These are phyloP conservation scores for Trisateles emortualis DNA, from an alignment of 2,888 invertebrate species.

Conservation along the genomic window DNA sequence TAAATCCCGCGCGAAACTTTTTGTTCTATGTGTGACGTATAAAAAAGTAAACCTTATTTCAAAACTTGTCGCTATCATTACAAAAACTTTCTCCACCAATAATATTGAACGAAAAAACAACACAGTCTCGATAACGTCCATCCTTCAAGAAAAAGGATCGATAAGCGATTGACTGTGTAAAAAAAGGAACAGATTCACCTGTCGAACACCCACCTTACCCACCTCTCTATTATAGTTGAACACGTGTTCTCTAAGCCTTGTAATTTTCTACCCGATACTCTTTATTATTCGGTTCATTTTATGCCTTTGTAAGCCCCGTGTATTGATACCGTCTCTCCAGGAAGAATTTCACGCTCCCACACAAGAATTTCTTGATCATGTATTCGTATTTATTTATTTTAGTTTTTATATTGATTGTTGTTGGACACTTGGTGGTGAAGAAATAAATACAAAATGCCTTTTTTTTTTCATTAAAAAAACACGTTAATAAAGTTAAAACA, in stretches of 20 bases:
- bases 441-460: background rate
- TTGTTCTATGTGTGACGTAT: too few relatives aligned
- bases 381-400: slow-evolving; percentile 8
- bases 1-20: too few relatives aligned
- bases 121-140: slow-evolving; percentile 14
- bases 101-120: slow-evolving; percentile 5
- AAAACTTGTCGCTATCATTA: background rate
- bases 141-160: slow-evolving; percentile 34
- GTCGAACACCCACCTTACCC: slow-evolving; percentile 35
- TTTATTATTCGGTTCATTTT: slow-evolving; percentile 57
- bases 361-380: slow-evolving; percentile 25
- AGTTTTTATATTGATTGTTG: slow-evolving; percentile 5
- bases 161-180: slow-evolving; percentile 38
- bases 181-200: slow-evolving; percentile 39
- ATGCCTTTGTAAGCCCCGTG: slow-evolving; percentile 48
- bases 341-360: slow-evolving; percentile 34
- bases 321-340: slow-evolving; percentile 45
- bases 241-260: slow-evolving; percentile 55
- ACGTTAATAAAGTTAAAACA: too few relatives aligned
- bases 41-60: too few relatives aligned
- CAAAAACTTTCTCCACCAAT: slow-evolving; percentile 1
- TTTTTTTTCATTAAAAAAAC: too few relatives aligned
- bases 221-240: slow-evolving; percentile 54
- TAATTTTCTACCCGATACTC: slow-evolving; percentile 61
- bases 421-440: background rate